Evolutionary conservation across 2,113 vertebrate genomes (phyloP).

Genomic region (Microcebus lehilahytsara): DNA sequence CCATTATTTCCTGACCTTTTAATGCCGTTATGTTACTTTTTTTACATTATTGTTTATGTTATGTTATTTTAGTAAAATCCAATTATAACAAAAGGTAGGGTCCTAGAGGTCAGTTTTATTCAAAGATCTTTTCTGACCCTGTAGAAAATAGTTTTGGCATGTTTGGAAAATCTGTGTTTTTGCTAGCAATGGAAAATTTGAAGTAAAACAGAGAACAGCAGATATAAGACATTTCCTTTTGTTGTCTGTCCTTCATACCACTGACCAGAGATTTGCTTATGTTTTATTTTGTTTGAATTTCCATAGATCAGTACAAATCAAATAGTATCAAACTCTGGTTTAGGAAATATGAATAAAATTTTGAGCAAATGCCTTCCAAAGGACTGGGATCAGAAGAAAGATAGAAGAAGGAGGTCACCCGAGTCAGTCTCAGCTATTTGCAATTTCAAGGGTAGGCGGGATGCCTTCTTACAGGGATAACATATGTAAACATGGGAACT

Average conservation of each 20-base stretch:
- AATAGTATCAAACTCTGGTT: not conserved
- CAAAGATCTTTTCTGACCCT: not conserved
- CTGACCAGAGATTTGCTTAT: not conserved
- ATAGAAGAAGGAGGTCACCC: not conserved
- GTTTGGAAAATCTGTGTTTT: not conserved
- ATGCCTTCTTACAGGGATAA: not conserved
- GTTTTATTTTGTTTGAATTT: slow-evolving; percentile 34
- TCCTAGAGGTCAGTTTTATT: slow-evolving; percentile 30
- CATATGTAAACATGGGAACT: not conserved
- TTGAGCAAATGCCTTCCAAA: not conserved
- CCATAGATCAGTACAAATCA: slow-evolving; percentile 11
- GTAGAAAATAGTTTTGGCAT: slow-evolving; percentile 14
- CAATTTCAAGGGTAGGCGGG: not conserved
- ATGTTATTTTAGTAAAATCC: slow-evolving; percentile 57
- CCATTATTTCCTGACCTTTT: slow-evolving; percentile 34
- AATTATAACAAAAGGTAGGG: slow-evolving; percentile 26
- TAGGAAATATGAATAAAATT: slow-evolving; percentile 33
- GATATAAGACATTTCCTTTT: slow-evolving; percentile 7
- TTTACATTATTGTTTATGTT: no score
- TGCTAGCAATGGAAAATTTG: not conserved
- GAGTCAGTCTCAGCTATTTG: not conserved
- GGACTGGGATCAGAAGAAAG: not conserved
- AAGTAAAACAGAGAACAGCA: not conserved
- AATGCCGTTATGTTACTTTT: not conserved
- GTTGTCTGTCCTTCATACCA: not conserved